Percentiles rank a stretch among this genome's conserved stretches.
Conservation (phyloP, 2,797 vertebrate genomes). For the Taenioides sp. region DNA sequence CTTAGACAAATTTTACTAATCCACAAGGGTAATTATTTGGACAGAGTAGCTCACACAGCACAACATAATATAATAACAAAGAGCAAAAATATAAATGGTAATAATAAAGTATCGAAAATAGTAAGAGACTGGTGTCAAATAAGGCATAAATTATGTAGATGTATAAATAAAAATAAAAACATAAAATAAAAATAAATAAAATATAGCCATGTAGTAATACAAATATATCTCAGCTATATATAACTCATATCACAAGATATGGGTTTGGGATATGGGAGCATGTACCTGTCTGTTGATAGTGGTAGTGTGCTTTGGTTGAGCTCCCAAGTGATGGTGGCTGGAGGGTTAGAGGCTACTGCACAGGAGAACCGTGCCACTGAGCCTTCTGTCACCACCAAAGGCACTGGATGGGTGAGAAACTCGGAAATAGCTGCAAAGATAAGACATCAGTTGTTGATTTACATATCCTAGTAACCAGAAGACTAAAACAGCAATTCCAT, state of each 20-base stretch:
- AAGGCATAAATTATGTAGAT: too few species aligned
- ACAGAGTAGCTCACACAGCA: too few species aligned
- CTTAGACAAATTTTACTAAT: too few species aligned
- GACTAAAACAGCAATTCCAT: not conserved
- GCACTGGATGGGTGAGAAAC: conserved; percentile 87
- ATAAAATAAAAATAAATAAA: too few species aligned
- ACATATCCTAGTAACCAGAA: not conserved
- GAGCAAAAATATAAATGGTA: too few species aligned
- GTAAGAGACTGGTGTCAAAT: too few species aligned
- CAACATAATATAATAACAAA: too few species aligned
- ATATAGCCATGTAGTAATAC: not conserved
- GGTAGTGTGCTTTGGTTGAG: conserved; percentile 87
- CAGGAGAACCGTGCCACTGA: conserved; percentile 91
- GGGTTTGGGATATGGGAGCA: not conserved
- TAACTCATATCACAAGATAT: not conserved
- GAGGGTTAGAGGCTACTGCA: conserved; percentile 83
- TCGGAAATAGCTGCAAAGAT: conserved; percentile 82
- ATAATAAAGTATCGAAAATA: too few species aligned
- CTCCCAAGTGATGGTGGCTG: conserved; percentile 93
- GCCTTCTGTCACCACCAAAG: conserved; percentile 81
- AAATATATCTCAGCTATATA: not conserved
- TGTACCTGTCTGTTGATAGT: conserved; percentile 84
- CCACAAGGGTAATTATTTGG: too few species aligned
- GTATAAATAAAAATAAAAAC: too few species aligned
- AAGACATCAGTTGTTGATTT: not conserved